Percentiles rank a stretch among this genome's conserved stretches.
Evolutionary conservation across 1,140 invertebrate species (phyloP).

Genomic region (Drosophila murphyi): DNA sequence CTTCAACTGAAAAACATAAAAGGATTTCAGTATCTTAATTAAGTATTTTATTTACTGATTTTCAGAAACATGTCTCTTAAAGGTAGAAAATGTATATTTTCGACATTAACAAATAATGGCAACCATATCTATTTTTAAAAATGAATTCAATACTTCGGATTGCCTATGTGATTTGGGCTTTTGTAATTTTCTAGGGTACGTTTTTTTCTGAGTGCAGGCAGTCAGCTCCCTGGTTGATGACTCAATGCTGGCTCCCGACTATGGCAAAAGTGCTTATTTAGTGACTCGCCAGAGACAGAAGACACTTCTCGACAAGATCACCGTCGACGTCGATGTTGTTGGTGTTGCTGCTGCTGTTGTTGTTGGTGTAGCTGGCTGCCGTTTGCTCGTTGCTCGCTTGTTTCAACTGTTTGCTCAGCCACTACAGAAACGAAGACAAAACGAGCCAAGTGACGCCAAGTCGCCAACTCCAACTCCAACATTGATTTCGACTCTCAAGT

Average conservation of each 20-base stretch:
- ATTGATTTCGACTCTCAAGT: conserved; percentile 55
- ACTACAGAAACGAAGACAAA: conserved; percentile 69
- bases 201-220: neutral
- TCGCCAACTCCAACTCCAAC: conserved; percentile 40
- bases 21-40: no score
- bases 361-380: conserved; percentile 55
- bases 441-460: conserved; percentile 68
- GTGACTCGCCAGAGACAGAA: conserved; percentile 70
- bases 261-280: conserved; percentile 74
- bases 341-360: conserved; percentile 19
- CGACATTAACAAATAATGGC: no score
- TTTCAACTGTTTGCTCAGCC: conserved; percentile 77
- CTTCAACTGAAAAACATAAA: no score
- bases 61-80: no score
- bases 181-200: no score
- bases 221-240: conserved; percentile 44
- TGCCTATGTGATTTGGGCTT: no score
- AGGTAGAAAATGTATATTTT: no score
- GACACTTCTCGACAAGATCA: conserved; percentile 64
- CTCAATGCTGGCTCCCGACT: conserved; percentile 44
- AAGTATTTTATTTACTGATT: no score
- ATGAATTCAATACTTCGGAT: no score
- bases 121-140: no score
- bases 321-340: conserved; percentile 8
- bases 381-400: conserved; percentile 56